Percentiles rank a stretch among this genome's conserved stretches.
Evolutionary conservation across 2,113 vertebrate genomes (phyloP).

Genomic region (Sardina pilchardus): DNA sequence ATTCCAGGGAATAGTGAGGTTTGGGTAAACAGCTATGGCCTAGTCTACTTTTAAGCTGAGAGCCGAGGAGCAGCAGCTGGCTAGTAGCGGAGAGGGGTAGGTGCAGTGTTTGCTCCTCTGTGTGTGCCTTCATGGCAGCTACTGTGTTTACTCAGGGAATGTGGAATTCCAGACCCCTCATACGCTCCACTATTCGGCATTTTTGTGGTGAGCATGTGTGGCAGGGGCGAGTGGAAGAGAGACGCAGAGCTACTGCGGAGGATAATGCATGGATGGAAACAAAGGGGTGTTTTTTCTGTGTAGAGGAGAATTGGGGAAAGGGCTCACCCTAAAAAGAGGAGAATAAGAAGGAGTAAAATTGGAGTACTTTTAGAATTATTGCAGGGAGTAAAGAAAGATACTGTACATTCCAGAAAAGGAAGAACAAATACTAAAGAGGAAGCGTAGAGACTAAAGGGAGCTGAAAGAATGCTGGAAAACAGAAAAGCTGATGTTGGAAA

Average conservation of each 20-base stretch:
- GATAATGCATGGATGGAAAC: constrained; percentile 85
- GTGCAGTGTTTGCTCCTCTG: constrained; percentile 71
- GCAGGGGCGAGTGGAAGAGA: constrained; percentile 94
- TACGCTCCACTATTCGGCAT: constrained; percentile 86
- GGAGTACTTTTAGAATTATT: background rate
- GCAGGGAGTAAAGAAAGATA: constrained; percentile 50
- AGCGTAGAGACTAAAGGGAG: constrained; percentile 41
- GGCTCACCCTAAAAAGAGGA: constrained; percentile 53
- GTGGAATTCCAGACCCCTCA: constrained; percentile 85
- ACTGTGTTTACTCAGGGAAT: constrained; percentile 82
- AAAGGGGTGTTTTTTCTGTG: no score
- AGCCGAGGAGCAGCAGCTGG: background rate
- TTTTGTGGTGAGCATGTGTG: constrained; percentile 93
- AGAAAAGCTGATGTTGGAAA: constrained; percentile 67
- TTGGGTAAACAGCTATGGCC: background rate
- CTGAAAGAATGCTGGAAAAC: constrained; percentile 50
- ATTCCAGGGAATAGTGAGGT: background rate
- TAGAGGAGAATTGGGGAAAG: constrained; percentile 71
- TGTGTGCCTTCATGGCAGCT: constrained; percentile 78
- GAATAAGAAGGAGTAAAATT: background rate
- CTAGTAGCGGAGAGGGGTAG: constrained; percentile 58
- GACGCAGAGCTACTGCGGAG: constrained; percentile 91
- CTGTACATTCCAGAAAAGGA: constrained; percentile 28
- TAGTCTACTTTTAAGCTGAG: background rate
- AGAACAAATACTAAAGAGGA: constrained; percentile 48